Base-by-base conservation (phyloP, 1,140 invertebrate genomes). In the Plutomurus gul region DNA sequence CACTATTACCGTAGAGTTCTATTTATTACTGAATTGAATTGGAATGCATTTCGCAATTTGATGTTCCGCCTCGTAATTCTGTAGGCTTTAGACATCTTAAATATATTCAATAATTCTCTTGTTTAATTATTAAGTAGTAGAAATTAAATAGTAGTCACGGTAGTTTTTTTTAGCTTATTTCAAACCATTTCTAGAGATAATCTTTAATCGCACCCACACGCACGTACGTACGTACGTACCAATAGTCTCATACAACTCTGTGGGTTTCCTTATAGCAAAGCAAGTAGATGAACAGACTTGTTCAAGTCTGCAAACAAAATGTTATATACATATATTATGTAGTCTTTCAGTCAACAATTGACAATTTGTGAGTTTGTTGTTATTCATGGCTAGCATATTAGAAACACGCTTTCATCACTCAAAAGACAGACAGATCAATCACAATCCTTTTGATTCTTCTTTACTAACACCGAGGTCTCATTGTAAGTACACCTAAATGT, bases 351-450 rank as follows among this genome's bases (percentile, higher is more conserved):
- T n/a, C n/a, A n/a, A n/a, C n/a, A n/a, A n/a, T n/a, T n/a, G n/a
- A n/a, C n/a, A 51, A 51, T 51, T 51, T 51, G 47, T 16, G 27
- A 33, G 27, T 65, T 65, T 65, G 47, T 65, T 65, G 56, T 65
- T n/a, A n/a, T n/a, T 65, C 27, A 65, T 65, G 56, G 56, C 56
- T 65, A 65, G 56, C 56, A n/a, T n/a, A n/a, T 11, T 65, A 65
- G 56, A 65, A 65, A 65, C 56, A 65, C 56, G 56, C 56, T 65
- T 65, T 65, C 56, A 65, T 65, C 56, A 65, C 56, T 65, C 56
- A 33, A 33, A 33, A 56, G n/a, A n/a, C n/a, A 65, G 56, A 65
- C 56, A 65, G 56, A 65, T 65, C 56, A 65, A 65, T 30, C 56
- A 33, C 56, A 65, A 65, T 65, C 56, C 27, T 33, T 22, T 51